These are phyloP conservation scores for Channallabes apus DNA, from an alignment of 2,797 vertebrate genomes.

Conservation along the genomic window DNA sequence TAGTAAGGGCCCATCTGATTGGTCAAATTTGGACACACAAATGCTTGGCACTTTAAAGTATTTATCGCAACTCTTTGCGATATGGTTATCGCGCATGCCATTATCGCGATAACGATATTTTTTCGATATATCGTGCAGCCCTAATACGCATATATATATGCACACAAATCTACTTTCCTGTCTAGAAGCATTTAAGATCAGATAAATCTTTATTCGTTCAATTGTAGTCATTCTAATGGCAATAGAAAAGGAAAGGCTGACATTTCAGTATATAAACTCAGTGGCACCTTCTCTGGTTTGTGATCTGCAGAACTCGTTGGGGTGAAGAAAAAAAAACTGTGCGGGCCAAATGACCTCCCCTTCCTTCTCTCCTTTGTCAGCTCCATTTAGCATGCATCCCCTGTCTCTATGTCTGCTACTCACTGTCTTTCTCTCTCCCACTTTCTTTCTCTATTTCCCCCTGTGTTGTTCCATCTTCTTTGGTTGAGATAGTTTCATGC, in stretches of 20 bases:
- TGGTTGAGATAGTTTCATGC: constrained; percentile 1
- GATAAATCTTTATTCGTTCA: too few species aligned
- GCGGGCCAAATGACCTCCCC: too few species aligned
- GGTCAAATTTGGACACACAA: too few species aligned
- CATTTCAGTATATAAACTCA: background rate
- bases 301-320: background rate
- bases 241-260: background rate
- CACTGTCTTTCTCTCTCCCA: constrained; percentile 32
- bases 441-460: constrained; percentile 43
- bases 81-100: too few species aligned
- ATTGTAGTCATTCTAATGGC: background rate
- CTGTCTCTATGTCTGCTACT: constrained; percentile 53
- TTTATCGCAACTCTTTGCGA: too few species aligned
- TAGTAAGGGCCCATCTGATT: too few species aligned
- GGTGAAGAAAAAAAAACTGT: background rate
- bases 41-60: too few species aligned
- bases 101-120: too few species aligned
- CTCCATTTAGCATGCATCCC: background rate
- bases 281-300: background rate
- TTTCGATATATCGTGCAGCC: too few species aligned
- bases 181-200: background rate
- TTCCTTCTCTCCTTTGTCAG: constrained; percentile 10
- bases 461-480: constrained; percentile 3
- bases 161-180: background rate
- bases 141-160: too few species aligned